Evolutionary conservation across 2,113 vertebrate genomes (phyloP).

Genomic region (Sinocyclocheilus grahami): DNA sequence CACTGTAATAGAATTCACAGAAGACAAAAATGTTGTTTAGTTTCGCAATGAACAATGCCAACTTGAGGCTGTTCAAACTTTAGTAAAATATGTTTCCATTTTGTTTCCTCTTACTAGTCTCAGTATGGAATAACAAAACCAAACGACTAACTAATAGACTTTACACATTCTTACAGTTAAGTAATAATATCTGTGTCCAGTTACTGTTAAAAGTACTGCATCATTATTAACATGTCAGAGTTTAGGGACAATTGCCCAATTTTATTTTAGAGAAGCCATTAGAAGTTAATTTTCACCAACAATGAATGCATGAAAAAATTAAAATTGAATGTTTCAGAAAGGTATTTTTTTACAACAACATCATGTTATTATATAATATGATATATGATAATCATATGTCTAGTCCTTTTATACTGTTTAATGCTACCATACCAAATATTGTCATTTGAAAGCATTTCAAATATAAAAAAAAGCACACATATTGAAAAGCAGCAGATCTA

Average conservation of each 20-base stretch:
- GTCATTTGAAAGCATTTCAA: background rate
- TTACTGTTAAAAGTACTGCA: no score
- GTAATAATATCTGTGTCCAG: no score
- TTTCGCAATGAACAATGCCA: no score
- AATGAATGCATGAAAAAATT: background rate
- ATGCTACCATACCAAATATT: background rate
- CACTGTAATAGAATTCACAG: background rate
- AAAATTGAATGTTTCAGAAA: background rate
- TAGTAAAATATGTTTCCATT: background rate
- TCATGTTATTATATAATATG: no score
- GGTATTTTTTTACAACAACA: background rate
- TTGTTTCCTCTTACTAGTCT: no score
- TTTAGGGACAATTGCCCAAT: no score
- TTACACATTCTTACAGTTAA: no score
- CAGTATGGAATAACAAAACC: no score
- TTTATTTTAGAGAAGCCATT: background rate
- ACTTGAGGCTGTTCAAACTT: no score
- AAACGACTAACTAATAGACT: no score
- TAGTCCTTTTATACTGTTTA: background rate
- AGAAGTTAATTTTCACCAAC: background rate
- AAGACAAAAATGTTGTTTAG: background rate
- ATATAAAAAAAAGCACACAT: background rate
- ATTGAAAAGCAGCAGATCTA: background rate
- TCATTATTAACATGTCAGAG: no score
- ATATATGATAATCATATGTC: background rate